Evolutionary conservation across 1,140 invertebrate genomes (phyloP).

Genomic region (Drosophila erecta): DNA sequence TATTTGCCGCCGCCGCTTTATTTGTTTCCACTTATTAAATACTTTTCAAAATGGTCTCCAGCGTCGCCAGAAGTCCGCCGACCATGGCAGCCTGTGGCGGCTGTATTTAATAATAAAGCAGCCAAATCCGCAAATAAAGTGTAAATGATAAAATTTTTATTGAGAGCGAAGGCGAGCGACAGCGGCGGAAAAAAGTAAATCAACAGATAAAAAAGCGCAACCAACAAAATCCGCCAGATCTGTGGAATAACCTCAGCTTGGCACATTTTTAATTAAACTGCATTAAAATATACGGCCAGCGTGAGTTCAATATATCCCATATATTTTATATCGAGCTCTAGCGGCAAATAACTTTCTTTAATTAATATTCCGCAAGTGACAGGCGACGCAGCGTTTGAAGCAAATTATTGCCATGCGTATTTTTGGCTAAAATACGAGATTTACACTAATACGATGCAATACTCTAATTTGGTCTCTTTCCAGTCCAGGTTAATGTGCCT

Average conservation of each 20-base stretch:
- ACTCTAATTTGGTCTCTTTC: no score
- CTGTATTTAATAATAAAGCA: slow-evolving; percentile 67
- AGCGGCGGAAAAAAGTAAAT: slow-evolving; percentile 14
- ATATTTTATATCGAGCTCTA: slow-evolving; percentile 47
- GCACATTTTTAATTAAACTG: slow-evolving; percentile 72
- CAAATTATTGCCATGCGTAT: slow-evolving; percentile 13
- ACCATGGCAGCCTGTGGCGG: slow-evolving; percentile 39
- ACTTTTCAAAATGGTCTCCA: slow-evolving; percentile 50
- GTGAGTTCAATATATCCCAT: slow-evolving; percentile 28
- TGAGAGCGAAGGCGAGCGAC: slow-evolving; percentile 8
- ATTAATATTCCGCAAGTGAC: slow-evolving; percentile 54
- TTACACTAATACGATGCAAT: not conserved
- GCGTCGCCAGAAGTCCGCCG: slow-evolving; percentile 18
- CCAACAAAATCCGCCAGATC: slow-evolving; percentile 44
- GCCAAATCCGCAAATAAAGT: slow-evolving; percentile 69
- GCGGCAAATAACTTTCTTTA: slow-evolving; percentile 40
- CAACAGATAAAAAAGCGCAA: slow-evolving; percentile 21
- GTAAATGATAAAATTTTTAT: slow-evolving; percentile 49
- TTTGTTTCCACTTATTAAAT: slow-evolving; percentile 51
- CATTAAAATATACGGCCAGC: slow-evolving; percentile 59
- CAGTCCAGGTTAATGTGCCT: no score
- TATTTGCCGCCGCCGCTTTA: slow-evolving; percentile 32
- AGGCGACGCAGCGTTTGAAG: slow-evolving; percentile 5
- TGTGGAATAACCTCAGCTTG: slow-evolving; percentile 53
- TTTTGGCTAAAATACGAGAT: not conserved